Evolutionary conservation across 2,888 invertebrate genomes (phyloP), one percentile per base, ranked within the genome.

Genomic region (Entomobrya multifasciata): DNA sequence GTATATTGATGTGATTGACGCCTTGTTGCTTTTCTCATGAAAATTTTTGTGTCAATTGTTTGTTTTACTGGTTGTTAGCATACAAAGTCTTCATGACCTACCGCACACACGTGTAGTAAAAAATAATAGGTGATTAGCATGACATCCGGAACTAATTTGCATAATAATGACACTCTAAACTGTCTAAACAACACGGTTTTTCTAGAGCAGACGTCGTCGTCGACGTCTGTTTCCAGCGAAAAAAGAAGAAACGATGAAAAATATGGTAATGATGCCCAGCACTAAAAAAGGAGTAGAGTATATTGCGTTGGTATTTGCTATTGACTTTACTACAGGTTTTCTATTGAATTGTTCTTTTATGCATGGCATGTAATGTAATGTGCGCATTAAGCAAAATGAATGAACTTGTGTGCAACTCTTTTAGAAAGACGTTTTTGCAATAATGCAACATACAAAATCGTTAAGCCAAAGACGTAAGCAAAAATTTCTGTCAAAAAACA

Each of bases 71-170:
- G 27, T 52, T 25, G n/a, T n/a, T n/a, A n/a, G n/a, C n/a, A n/a
- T n/a, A n/a, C n/a, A n/a, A n/a, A n/a, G n/a, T n/a, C n/a, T 10
- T 13, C 57, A 60, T 60, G 77, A 77, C 77, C 77, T 77, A 60
- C 77, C 60, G 44, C 55, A 72, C 72, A 60, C 55, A 72, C 72
- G 36, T 36, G 4, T 36, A 36, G 36, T 36, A 36, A 36, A 36
- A 49, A 72, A 49, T 49, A 62, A 83, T 83, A 83, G 76, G 77
- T 77, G 77, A 84, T 77, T 77, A 79, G 36, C 72, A 72, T 49
- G 30, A 55, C 78, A 85, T 60, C 86, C 86, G 86, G 86, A 86
- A 86, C 86, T 86, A 65, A 79, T 86, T 86, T 86, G 55, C 86
- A 86, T 86, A 10, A 86, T 55, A 86, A 86, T 65, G 62, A 60